Evolutionary conservation across 2,888 invertebrate genomes (phyloP), one percentile per base, ranked within the genome.

Genomic region (Opisthograptis luteolata): DNA sequence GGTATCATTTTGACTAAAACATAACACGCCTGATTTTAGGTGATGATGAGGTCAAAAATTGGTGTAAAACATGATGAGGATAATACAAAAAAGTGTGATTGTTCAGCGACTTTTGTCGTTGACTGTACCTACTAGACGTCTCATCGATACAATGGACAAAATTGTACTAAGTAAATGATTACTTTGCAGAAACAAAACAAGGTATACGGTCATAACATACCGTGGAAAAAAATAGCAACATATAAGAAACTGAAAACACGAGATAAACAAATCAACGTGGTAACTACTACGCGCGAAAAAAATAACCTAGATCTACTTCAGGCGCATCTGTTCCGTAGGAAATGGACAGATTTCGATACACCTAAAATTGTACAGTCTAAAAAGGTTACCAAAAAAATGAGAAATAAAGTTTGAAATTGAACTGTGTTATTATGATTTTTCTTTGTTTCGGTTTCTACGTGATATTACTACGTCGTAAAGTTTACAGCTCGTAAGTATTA

Each of bases 151-250:
- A 4, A 10, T 10, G 3, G 3, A 20, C 1, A 10, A 25, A n/a
- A 9, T n/a, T 31, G 15, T 17, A 19, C 4, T 12, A 32, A 32
- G 14, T 14, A 14, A 4, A 13, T 12, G 10, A 34, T 8, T n/a
- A 5, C 31, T n/a, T 28, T 22, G 32, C 28, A 14, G 17, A 41
- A 36, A 36, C 7, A 1, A 14, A 39, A 45, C 31, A 39, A 36
- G 28, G 30, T 59, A 13, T 81, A 74, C 55, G 88, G 88, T 43
- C 84, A 85, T 63, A 55, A 60, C 36, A 84, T 88, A 58, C 79
- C 80, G 53, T 63, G 50, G 51, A 64, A 43, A 27, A 43, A 20
- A n/a, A 14, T 43, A 6, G 8, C 14, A 27, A 31, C 12, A 20
- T 12, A 24, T 20, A 14, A n/a, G n/a, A 2, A 34, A 20, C 20